Percentiles rank a stretch among this genome's conserved stretches.
These are phyloP conservation scores for Zonitis immaculata DNA, from an alignment of 2,888 invertebrate genomes.

Conservation along the genomic window DNA sequence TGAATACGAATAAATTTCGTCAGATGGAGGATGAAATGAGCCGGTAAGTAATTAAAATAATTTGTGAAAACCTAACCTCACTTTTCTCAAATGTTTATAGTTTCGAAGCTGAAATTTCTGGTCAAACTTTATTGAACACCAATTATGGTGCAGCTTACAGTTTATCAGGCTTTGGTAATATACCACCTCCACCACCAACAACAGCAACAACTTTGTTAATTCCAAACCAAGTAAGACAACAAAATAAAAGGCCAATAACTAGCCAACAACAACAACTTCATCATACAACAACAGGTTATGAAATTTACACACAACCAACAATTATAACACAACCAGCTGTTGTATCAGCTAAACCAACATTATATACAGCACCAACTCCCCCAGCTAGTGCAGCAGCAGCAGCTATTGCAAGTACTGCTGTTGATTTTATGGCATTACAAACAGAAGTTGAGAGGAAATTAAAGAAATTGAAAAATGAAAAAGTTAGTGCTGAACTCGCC, in stretches of 20 bases:
- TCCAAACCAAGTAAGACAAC: constrained; percentile 59
- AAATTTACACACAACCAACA: constrained; percentile 42
- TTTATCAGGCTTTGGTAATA: constrained; percentile 53
- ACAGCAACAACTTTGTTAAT: constrained; percentile 65
- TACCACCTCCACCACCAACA: constrained; percentile 65
- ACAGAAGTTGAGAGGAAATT: constrained; percentile 56
- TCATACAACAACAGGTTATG: constrained; percentile 34
- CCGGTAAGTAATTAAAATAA: constrained; percentile 53
- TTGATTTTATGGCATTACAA: constrained; percentile 54
- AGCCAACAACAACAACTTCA: not conserved
- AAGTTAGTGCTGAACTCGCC: constrained; percentile 61
- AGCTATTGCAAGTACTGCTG: constrained; percentile 37
- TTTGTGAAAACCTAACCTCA: constrained; percentile 6
- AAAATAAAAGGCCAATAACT: constrained; percentile 40
- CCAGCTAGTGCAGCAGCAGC: constrained; percentile 36
- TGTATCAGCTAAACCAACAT: constrained; percentile 64
- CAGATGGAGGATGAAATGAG: constrained; percentile 93
- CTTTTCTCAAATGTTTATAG: constrained; percentile 49
- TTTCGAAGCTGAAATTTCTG: constrained; percentile 84
- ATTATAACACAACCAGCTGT: constrained; percentile 56
- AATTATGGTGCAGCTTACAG: constrained; percentile 54
- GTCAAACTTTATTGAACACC: constrained; percentile 61
- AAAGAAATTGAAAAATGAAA: constrained; percentile 62
- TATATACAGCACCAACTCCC: constrained; percentile 57
- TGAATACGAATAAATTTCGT: constrained; percentile 54